These are phyloP conservation scores for Oceanodroma tethys DNA, from an alignment of 2,113 vertebrate genomes.

Conservation along the genomic window DNA sequence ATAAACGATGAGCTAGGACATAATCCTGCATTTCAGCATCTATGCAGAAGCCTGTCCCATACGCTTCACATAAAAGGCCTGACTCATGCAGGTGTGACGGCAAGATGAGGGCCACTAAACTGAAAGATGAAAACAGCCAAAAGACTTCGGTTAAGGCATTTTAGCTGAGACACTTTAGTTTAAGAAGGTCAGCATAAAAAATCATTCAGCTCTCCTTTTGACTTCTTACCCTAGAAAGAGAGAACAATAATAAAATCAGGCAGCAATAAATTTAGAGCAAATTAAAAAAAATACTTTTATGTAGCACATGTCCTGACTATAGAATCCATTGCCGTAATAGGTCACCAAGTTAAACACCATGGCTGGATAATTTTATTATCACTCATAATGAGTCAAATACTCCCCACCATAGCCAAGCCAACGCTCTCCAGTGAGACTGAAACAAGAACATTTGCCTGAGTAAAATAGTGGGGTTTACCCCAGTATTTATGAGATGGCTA, in stretches of 20 bases:
- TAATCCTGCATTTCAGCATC: not conserved
- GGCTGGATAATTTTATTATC: constrained; percentile 1
- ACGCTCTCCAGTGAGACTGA: not conserved
- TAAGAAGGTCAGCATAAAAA: constrained; percentile 34
- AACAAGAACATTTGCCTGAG: not conserved
- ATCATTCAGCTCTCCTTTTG: constrained; percentile 23
- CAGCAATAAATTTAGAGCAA: constrained; percentile 54
- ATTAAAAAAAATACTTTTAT: constrained; percentile 20
- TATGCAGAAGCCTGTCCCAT: not conserved
- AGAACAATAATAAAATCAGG: constrained; percentile 38
- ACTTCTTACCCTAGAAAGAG: constrained; percentile 31
- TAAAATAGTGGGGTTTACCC: not conserved
- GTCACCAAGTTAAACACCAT: constrained; percentile 17
- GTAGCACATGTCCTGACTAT: constrained; percentile 28
- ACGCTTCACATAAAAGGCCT: not conserved
- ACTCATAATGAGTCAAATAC: not conserved
- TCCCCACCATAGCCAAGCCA: not conserved
- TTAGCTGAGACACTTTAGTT: not conserved
- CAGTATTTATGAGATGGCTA: not conserved
- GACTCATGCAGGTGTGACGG: constrained; percentile 12
- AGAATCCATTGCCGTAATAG: constrained; percentile 26
- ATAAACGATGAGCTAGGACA: not conserved
- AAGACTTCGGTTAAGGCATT: not conserved
- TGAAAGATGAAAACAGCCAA: not conserved
- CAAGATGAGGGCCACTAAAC: not conserved